These are phyloP conservation scores for Blastobasis lacticolella DNA, from an alignment of 2,888 invertebrate genomes.

Conservation along the genomic window DNA sequence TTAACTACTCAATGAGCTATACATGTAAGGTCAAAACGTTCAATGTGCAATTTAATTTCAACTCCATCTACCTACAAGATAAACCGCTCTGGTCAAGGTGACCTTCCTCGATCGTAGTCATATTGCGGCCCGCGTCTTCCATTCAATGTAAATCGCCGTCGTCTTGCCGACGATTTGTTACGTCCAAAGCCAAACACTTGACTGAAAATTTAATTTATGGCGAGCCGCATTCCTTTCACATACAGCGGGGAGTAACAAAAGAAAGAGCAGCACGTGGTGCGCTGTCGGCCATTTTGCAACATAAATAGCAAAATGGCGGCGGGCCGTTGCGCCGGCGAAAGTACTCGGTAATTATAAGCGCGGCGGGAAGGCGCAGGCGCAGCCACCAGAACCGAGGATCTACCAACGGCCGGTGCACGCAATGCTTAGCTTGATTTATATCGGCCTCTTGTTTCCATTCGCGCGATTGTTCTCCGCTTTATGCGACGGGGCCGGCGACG, in stretches of 20 bases:
- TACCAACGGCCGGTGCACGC: conserved; percentile 63
- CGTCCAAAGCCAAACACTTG: conserved; percentile 19
- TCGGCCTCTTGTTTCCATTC: conserved; percentile 65
- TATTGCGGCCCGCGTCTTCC: conserved; percentile 52
- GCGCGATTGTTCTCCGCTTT: conserved; percentile 63
- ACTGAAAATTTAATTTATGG: conserved; percentile 3
- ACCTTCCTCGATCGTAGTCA: conserved; percentile 52
- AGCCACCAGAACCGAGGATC: conserved; percentile 53
- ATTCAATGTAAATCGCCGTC: conserved; percentile 65
- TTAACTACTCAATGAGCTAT: too few relatives aligned
- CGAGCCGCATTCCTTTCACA: conserved; percentile 17
- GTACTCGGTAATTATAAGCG: conserved; percentile 68
- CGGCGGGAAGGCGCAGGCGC: conserved; percentile 40
- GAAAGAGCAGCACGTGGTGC: conserved; percentile 59
- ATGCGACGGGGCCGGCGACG: conserved; percentile 44
- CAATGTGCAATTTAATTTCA: conserved; percentile 16
- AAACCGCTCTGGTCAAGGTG: conserved; percentile 58
- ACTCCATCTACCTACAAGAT: conserved; percentile 29
- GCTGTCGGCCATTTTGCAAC: conserved; percentile 66
- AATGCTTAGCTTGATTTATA: conserved; percentile 70
- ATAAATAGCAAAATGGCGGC: conserved; percentile 71
- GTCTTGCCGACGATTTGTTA: conserved; percentile 35
- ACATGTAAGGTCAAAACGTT: conserved; percentile 3
- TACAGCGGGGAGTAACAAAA: conserved; percentile 45
- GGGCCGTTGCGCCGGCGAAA: conserved; percentile 62